These are phyloP conservation scores for Oncorhynchus clarkii DNA, from an alignment of 2,113 vertebrate species.

Conservation along the genomic window DNA sequence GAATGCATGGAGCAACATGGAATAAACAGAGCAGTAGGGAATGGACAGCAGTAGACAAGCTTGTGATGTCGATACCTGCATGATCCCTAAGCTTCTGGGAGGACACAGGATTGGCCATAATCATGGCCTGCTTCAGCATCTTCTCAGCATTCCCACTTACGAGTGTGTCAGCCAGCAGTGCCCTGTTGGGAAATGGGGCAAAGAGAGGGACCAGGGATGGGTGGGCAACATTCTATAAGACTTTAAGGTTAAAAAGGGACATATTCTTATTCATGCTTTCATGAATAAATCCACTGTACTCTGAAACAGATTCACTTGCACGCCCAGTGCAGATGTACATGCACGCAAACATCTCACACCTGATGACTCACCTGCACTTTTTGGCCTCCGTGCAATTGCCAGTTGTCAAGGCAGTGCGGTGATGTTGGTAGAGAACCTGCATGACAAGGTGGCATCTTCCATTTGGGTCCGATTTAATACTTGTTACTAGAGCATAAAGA, in stretches of 20 bases:
- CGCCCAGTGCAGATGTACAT: not conserved
- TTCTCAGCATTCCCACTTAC: slow-evolving; percentile 6
- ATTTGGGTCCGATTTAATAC: too few relatives aligned
- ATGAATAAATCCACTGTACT: too few relatives aligned
- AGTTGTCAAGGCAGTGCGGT: not conserved
- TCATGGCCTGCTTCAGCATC: slow-evolving; percentile 5
- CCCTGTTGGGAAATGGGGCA: not conserved
- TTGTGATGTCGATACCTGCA: not conserved
- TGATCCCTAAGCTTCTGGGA: not conserved
- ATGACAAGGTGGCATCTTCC: not conserved
- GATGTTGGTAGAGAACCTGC: slow-evolving; percentile 1
- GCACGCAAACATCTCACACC: not conserved
- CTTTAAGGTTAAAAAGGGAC: not conserved
- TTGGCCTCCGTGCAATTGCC: not conserved
- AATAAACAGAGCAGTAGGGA: not conserved
- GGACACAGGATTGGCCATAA: slow-evolving; percentile 12
- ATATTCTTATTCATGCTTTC: not conserved
- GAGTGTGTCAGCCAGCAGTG: not conserved
- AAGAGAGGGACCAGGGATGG: too few relatives aligned
- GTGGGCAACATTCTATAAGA: too few relatives aligned
- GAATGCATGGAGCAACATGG: too few relatives aligned
- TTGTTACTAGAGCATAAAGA: too few relatives aligned
- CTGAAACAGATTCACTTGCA: too few relatives aligned
- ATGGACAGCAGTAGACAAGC: not conserved
- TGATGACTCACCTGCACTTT: slow-evolving; percentile 2